Evolutionary conservation across 92 coral and sea anemone species (phyloP).

Genomic region (Paragorgia papillata): DNA sequence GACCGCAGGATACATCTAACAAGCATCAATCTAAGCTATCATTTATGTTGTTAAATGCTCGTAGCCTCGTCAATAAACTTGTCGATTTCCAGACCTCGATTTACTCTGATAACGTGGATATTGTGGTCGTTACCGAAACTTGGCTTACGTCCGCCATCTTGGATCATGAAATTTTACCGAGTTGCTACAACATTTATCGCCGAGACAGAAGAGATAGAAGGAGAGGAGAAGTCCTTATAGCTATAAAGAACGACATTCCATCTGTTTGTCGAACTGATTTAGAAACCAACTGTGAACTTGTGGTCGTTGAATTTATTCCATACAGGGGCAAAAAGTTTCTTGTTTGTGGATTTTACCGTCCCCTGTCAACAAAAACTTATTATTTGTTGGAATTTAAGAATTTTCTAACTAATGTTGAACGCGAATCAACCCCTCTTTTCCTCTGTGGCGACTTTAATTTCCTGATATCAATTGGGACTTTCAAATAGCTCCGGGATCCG

Average conservation of each 20-base stretch:
- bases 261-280: conserved; percentile 42
- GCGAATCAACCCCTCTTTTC: conserved; percentile 38
- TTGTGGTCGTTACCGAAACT: too few relatives aligned
- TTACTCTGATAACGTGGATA: too few relatives aligned
- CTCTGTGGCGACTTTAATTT: conserved; percentile 58
- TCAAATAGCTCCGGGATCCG: too few relatives aligned
- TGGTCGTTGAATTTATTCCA: conserved; percentile 40
- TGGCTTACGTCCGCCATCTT: too few relatives aligned
- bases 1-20: too few relatives aligned
- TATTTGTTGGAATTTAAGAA: conserved; percentile 45
- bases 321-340: conserved; percentile 44
- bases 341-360: conserved; percentile 53
- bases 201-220: conserved; percentile 43
- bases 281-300: conserved; percentile 55
- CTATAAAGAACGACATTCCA: conserved; percentile 40
- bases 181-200: conserved; percentile 53
- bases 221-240: conserved; percentile 59
- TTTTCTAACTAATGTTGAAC: conserved; percentile 45
- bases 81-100: too few relatives aligned
- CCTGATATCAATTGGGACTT: conserved; percentile 50
- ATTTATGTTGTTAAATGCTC: too few relatives aligned
- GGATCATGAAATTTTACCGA: too few relatives aligned
- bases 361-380: conserved; percentile 52
- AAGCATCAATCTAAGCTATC: too few relatives aligned
- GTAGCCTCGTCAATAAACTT: too few relatives aligned